A percentile compares a stretch with the other conserved stretches of the same genome.
These are phyloP conservation scores for Meganola albula DNA, from an alignment of 2,888 invertebrate species.

Conservation along the genomic window DNA sequence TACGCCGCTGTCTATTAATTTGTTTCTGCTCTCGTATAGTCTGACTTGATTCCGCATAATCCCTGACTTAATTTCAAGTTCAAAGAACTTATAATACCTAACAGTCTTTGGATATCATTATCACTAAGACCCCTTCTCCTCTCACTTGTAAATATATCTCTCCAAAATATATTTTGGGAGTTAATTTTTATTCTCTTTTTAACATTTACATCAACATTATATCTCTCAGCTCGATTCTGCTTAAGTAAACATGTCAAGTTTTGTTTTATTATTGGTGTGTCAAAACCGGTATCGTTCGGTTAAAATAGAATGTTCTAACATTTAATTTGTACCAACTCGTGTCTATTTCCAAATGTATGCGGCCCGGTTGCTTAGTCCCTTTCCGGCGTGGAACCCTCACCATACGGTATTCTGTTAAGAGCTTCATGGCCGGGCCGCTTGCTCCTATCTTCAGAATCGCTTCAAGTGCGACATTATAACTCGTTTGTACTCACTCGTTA, in stretches of 20 bases:
- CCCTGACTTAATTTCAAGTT: slow-evolving; percentile 65
- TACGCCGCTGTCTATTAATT: slow-evolving; percentile 52
- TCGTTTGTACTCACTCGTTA: slow-evolving; percentile 66
- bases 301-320: slow-evolving; percentile 22
- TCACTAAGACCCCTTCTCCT: slow-evolving; percentile 71
- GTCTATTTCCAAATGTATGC: slow-evolving; percentile 23
- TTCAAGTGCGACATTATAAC: slow-evolving; percentile 45
- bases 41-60: slow-evolving; percentile 65
- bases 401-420: background rate
- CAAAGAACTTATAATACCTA: slow-evolving; percentile 72
- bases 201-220: slow-evolving; percentile 52
- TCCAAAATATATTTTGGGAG: slow-evolving; percentile 76
- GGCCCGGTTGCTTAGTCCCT: slow-evolving; percentile 22
- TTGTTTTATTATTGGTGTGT: slow-evolving; percentile 30
- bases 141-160: slow-evolving; percentile 73
- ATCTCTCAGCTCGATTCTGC: slow-evolving; percentile 44
- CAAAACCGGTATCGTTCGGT: slow-evolving; percentile 26
- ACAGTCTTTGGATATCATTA: slow-evolving; percentile 75
- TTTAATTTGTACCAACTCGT: slow-evolving; percentile 32
- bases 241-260: slow-evolving; percentile 42
- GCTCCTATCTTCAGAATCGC: slow-evolving; percentile 16
- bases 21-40: slow-evolving; percentile 50
- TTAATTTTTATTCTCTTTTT: slow-evolving; percentile 51
- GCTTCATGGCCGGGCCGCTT: slow-evolving; percentile 15
- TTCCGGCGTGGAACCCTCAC: background rate